These are phyloP conservation scores for Dendrolimus punctatus DNA, from an alignment of 1,140 invertebrate species.

Conservation along the genomic window DNA sequence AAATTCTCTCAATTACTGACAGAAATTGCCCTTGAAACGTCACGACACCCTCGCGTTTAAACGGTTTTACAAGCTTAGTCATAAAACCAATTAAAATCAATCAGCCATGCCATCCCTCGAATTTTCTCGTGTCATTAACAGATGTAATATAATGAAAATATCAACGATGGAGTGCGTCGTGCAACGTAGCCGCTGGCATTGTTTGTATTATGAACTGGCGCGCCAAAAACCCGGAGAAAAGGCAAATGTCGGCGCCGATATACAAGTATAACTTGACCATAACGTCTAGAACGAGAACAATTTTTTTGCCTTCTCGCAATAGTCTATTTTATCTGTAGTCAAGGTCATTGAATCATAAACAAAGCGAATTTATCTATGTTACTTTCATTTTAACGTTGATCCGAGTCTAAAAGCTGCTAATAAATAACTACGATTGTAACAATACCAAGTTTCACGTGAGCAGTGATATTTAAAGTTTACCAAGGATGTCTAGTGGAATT, in stretches of 20 bases:
- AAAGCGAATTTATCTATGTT: too few species aligned
- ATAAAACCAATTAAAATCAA: slow-evolving; percentile 49
- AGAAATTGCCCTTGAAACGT: slow-evolving; percentile 7
- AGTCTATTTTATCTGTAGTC: too few species aligned
- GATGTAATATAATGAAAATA: slow-evolving; percentile 39
- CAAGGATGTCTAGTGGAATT: too few species aligned
- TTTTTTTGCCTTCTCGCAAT: too few species aligned
- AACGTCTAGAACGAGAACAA: too few species aligned
- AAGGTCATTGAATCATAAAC: too few species aligned
- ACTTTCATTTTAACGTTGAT: too few species aligned
- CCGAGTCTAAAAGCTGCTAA: too few species aligned
- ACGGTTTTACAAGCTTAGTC: slow-evolving; percentile 21
- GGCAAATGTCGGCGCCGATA: background rate
- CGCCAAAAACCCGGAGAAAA: background rate
- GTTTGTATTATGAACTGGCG: background rate
- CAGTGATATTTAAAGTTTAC: too few species aligned
- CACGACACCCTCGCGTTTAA: slow-evolving; percentile 20
- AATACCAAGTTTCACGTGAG: too few species aligned
- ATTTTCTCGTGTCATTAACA: slow-evolving; percentile 14
- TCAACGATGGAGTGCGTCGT: slow-evolving; percentile 12
- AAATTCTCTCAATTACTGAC: slow-evolving; percentile 10
- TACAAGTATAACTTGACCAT: too few species aligned
- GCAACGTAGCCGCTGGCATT: background rate
- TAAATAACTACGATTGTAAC: too few species aligned
- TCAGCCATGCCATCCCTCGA: slow-evolving; percentile 29